Conservation (phyloP, 2,888 invertebrate species). For the Campoplex nolae region DNA sequence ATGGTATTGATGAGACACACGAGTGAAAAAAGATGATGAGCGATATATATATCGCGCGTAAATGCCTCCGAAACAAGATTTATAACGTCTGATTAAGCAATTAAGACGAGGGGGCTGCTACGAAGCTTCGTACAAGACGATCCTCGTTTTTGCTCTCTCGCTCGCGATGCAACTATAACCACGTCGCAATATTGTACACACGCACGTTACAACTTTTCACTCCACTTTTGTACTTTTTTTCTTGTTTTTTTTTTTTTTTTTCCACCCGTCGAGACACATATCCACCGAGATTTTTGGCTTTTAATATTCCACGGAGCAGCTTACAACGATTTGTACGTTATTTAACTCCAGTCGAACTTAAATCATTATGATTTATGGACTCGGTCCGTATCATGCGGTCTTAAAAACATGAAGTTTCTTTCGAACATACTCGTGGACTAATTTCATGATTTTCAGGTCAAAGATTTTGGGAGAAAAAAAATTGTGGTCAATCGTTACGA, state of each 20-base stretch:
- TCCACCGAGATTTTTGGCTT: not conserved
- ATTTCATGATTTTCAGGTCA: too few relatives aligned
- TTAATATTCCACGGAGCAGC: not conserved
- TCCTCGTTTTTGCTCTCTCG: slow-evolving; percentile 27
- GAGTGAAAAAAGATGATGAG: slow-evolving; percentile 48
- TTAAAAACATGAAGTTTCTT: not conserved
- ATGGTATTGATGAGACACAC: slow-evolving; percentile 52
- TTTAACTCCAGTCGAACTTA: not conserved
- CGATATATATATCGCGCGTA: slow-evolving; percentile 71
- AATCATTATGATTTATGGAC: not conserved
- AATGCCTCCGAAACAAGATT: slow-evolving; percentile 82
- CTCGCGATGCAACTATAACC: slow-evolving; percentile 28
- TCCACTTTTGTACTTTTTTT: not conserved
- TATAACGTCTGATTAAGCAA: slow-evolving; percentile 84
- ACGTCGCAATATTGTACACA: not conserved
- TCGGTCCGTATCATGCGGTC: not conserved
- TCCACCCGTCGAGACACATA: not conserved
- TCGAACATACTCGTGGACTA: too few relatives aligned
- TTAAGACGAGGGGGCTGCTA: slow-evolving; percentile 74
- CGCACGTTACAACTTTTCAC: not conserved
- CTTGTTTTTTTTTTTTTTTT: too few relatives aligned
- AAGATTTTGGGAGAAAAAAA: too few relatives aligned
- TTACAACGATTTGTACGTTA: not conserved
- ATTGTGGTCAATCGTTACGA: too few relatives aligned
- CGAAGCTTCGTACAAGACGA: slow-evolving; percentile 17